Percentiles rank a stretch among this genome's conserved stretches.
phyloP scores from a whole-genome alignment of 2,888 invertebrate genomes.

The Hipparchia semele region DNA sequence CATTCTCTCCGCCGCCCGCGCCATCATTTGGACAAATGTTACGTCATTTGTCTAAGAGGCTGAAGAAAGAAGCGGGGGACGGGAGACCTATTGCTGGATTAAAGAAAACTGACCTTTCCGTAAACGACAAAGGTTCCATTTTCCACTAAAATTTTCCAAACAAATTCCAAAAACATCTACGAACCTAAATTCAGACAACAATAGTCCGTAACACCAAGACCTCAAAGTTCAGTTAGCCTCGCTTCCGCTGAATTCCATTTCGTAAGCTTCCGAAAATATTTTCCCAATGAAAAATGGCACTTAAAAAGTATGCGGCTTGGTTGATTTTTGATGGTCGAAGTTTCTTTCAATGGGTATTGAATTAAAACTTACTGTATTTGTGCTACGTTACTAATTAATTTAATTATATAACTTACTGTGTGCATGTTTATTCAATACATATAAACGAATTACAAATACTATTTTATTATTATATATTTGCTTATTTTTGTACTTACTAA shows the following conservation, averaged over 20 bases:
- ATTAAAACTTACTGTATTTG: slow-evolving; percentile 80
- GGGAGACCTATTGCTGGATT: slow-evolving; percentile 47
- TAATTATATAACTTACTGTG: slow-evolving; percentile 76
- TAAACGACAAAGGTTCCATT: slow-evolving; percentile 49
- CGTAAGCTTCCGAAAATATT: slow-evolving; percentile 74
- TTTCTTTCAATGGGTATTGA: slow-evolving; percentile 73
- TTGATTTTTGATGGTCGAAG: slow-evolving; percentile 64
- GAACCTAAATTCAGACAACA: slow-evolving; percentile 57
- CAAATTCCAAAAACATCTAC: slow-evolving; percentile 75
- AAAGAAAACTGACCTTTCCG: slow-evolving; percentile 55
- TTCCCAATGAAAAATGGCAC: slow-evolving; percentile 69
- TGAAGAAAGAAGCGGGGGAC: slow-evolving; percentile 60
- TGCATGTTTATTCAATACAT: slow-evolving; percentile 69
- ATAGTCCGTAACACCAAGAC: slow-evolving; percentile 52
- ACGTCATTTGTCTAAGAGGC: slow-evolving; percentile 81
- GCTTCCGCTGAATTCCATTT: slow-evolving; percentile 64
- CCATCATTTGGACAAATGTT: slow-evolving; percentile 84
- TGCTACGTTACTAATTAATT: slow-evolving; percentile 77
- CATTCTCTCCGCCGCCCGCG: slow-evolving; percentile 84
- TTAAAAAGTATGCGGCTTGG: slow-evolving; percentile 62
- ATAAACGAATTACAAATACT: slow-evolving; percentile 50
- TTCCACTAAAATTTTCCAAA: slow-evolving; percentile 51
- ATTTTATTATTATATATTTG: slow-evolving; percentile 1
- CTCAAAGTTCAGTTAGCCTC: slow-evolving; percentile 61
- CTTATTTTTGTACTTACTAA: neutral